Percentiles rank a stretch among this genome's conserved stretches.
phyloP scores from a whole-genome alignment of 2,113 vertebrate genomes.

The Gavialis gangeticus region DNA sequence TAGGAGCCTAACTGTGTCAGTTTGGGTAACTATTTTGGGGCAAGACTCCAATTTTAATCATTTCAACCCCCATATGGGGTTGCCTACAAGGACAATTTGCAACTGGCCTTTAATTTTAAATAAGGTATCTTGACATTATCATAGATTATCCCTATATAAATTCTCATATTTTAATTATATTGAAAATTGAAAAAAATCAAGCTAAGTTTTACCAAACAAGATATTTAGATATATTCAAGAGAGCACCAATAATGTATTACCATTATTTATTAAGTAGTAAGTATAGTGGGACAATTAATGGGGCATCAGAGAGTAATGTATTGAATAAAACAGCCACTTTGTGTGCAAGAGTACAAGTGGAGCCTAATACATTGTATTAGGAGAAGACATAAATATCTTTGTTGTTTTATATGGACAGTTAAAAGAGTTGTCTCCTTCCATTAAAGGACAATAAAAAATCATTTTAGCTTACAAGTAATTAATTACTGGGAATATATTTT shows the following conservation, averaged over 20 bases:
- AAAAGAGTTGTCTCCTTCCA: neutral
- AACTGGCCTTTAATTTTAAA: neutral
- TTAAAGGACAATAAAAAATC: neutral
- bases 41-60: no score
- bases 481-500: neutral
- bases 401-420: neutral
- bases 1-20: no score
- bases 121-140: neutral
- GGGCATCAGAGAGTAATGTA: neutral
- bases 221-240: neutral
- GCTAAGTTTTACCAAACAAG: neutral
- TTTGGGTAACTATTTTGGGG: no score
- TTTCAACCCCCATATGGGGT: no score
- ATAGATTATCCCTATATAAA: neutral
- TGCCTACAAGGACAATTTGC: no score
- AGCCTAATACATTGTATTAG: neutral
- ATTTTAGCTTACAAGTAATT: neutral
- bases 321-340: neutral
- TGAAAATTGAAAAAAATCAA: neutral
- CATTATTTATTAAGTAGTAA: neutral
- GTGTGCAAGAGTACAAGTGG: neutral
- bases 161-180: neutral
- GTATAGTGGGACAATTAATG: neutral
- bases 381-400: neutral
- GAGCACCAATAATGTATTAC: neutral